These are phyloP conservation scores for Pantelozetes paolii DNA, from an alignment of 2,888 invertebrate species.

Conservation along the genomic window DNA sequence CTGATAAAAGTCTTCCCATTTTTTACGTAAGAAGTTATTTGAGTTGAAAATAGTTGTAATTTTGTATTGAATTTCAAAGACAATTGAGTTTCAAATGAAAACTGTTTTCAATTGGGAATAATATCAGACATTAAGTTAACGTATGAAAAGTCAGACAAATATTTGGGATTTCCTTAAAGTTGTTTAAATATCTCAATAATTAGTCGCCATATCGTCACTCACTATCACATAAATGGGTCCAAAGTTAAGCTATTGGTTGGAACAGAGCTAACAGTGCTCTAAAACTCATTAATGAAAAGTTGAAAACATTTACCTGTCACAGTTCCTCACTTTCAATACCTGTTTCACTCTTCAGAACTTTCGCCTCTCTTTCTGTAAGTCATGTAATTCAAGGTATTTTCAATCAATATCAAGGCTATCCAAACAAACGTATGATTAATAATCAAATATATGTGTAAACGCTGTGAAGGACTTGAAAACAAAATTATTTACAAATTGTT, in stretches of 20 bases:
- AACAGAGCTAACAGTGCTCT: not conserved
- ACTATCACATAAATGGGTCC: conserved; percentile 7
- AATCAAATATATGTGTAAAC: too few species aligned
- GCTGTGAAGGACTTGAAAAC: too few species aligned
- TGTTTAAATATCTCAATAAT: not conserved
- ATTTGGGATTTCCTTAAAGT: conserved; percentile 10
- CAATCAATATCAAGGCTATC: not conserved
- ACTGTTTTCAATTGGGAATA: too few species aligned
- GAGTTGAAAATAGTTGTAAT: not conserved
- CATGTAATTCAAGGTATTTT: not conserved
- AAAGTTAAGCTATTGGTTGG: not conserved
- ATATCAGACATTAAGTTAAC: too few species aligned
- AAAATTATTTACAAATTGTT: too few species aligned
- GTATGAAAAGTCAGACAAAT: too few species aligned
- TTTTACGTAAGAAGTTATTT: too few species aligned
- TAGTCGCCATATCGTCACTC: conserved; percentile 20
- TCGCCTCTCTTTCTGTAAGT: not conserved
- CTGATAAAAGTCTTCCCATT: not conserved
- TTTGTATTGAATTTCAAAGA: not conserved
- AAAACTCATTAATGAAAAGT: not conserved
- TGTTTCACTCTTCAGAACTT: not conserved
- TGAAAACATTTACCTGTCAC: not conserved
- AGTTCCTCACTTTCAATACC: not conserved
- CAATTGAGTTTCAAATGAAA: too few species aligned
- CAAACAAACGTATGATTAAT: too few species aligned